Evolutionary conservation across 1,140 invertebrate genomes (phyloP), one percentile per base, ranked within the genome.

Genomic region (Heliconius hermathena): DNA sequence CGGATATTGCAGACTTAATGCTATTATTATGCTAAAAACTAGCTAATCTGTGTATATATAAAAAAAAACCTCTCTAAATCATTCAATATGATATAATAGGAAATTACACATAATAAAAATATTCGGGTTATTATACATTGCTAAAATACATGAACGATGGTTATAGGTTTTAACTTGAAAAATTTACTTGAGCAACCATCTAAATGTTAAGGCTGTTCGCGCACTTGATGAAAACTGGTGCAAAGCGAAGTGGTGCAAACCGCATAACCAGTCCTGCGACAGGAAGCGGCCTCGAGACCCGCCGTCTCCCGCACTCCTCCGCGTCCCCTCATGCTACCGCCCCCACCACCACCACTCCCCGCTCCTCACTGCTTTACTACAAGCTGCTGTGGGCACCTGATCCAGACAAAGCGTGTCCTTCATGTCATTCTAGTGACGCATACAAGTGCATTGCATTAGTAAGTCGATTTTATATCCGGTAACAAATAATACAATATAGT

Each of bases 371-470:
- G 79, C 83, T 74, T 82, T 76, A 80, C 82, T 78, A 81, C 73
- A 54, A 81, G 80, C 84, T 82, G 71, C 82, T 73, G 73, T 77
- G 77, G 82, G 86, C 92, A 91, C 91, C 90, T 91, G 92, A 90
- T 92, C 91, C 91, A 93, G 92, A 92, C 92, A 93, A 92, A 92
- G 91, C 91, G 85, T 91, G 90, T 91, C 92, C 91, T 91, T 92
- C 90, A 82, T 87, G 81, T 86, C 87, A 85, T 81, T 85, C 82
- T 85, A 76, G 86, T 93, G 91, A 93, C 91, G 91, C 90, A 91
- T 89, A 87, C 88, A 91, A 92, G 91, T 92, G 90, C 91, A 93
- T 91, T 92, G 90, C 90, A 93, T 90, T 89, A 93, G 87, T 87
- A 90, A 90, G 84, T 87, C 87, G 85, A 89, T 92, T 89, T 81